Base-by-base conservation (phyloP, 2,797 vertebrate species). In the Neoniphon sammara region DNA sequence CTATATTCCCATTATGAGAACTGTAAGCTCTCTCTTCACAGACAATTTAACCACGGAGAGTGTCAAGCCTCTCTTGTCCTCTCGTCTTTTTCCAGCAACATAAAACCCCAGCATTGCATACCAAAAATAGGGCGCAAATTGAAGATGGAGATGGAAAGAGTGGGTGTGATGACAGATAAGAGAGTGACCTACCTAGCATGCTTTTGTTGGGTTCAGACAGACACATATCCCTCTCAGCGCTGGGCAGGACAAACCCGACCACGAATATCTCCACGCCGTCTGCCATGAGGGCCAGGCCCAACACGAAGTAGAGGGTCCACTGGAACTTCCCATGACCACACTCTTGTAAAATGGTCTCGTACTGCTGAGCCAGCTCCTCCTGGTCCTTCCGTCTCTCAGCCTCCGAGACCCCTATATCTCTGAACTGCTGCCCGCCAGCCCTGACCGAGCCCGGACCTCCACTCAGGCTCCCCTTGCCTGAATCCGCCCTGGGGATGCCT, bases 181-280 rank as follows among this genome's bases (percentile, higher is more conserved):
- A 6, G 10, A 23, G 30, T 49, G 14, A 87, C 96, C 96, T 94
- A 98, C 97, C 97, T 58, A 99, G 95, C 97, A 98, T 98, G 90
- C 97, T 97, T 87, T 97, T 98, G 93, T 96, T 97, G 83, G 97
- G 97, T 87, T 98, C 97, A 0, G 97, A 98, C 77, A 99, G 92
- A 88, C 97, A 99, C 97, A 99, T 98, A 56, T 99, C 97, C 89
- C 95, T 98, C 94, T 99, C 97, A 0, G 97, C 97, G 0, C 97
- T 99, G 87, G 97, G 97, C n/a, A 99, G 93, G 70, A 99, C 97
- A 0, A 99, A 98, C 54, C 97, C 97, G 20, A 99, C 97, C 88
- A 98, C 97, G 0, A 99, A 99, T 90, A 98, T 92, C 92, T 98
- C 97, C 2, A 98, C 97, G 0, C 97, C 97, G 0, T 98, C 97